Percentiles rank a stretch among this genome's conserved stretches.
phyloP scores from a whole-genome alignment of 2,113 vertebrate species.

The Chaetura pelagica region DNA sequence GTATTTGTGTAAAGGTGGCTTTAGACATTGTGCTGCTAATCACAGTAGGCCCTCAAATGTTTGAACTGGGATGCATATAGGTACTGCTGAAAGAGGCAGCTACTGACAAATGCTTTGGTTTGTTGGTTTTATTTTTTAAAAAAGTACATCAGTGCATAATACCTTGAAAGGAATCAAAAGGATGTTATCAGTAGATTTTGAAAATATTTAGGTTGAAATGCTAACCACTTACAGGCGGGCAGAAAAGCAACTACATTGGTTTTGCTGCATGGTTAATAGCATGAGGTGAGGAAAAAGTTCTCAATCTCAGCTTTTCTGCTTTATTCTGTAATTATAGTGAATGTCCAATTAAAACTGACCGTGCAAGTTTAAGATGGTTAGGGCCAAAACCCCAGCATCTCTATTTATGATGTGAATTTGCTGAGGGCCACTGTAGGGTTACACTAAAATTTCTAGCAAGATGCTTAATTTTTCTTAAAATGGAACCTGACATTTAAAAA shows the following conservation, averaged over 20 bases:
- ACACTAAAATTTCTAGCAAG: fast-evolving
- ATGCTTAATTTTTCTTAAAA: not conserved
- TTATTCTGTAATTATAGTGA: not conserved
- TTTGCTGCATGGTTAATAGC: not conserved
- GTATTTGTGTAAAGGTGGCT: not conserved
- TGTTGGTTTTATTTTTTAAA: not conserved
- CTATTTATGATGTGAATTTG: not conserved
- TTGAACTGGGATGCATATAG: not conserved
- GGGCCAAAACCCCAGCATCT: fast-evolving
- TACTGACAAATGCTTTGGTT: not conserved
- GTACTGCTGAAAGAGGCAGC: not conserved
- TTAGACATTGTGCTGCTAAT: not conserved
- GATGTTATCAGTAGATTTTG: not conserved
- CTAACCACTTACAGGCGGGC: not conserved
- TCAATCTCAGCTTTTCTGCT: not conserved
- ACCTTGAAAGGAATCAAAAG: not conserved
- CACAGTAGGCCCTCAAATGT: not conserved
- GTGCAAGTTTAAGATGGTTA: not conserved
- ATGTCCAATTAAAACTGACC: not conserved
- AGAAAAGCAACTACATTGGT: not conserved
- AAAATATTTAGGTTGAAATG: not conserved
- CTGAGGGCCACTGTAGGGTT: not conserved
- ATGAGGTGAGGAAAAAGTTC: not conserved
- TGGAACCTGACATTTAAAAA: not conserved
- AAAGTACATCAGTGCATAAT: too few species aligned